These are phyloP conservation scores for Callochromis pleurospilus DNA, from an alignment of 2,113 vertebrate genomes.

Conservation along the genomic window DNA sequence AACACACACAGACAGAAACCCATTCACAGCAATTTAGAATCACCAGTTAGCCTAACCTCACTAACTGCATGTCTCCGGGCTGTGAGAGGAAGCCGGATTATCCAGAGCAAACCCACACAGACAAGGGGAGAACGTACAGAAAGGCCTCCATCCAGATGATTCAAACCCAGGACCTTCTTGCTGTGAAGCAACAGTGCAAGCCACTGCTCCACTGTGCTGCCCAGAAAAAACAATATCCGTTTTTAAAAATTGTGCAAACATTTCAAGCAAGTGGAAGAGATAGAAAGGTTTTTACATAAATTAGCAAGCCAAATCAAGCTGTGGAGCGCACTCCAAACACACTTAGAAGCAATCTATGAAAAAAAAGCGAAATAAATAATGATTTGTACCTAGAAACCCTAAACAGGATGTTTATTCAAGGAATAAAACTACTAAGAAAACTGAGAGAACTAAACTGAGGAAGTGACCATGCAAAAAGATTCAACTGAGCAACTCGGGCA, in stretches of 20 bases:
- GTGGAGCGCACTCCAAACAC: neutral
- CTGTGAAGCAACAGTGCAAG: neutral
- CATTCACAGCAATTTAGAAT: neutral
- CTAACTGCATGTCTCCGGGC: neutral
- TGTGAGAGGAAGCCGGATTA: neutral
- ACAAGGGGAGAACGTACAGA: neutral
- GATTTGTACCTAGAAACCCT: neutral
- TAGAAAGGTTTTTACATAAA: neutral
- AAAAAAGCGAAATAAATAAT: neutral
- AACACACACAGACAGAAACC: neutral
- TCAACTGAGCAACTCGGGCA: neutral
- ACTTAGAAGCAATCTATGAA: neutral
- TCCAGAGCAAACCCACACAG: neutral
- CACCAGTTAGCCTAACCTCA: neutral
- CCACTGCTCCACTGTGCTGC: neutral
- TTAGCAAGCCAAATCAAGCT: neutral
- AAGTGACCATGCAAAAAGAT: neutral
- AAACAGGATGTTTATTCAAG: neutral
- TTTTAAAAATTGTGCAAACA: neutral
- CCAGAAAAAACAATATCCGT: neutral
- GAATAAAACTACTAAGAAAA: neutral
- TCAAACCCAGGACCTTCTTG: neutral
- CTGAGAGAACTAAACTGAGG: neutral
- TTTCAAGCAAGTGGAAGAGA: neutral
- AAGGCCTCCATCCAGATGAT: neutral